Evolutionary conservation across 2,113 vertebrate species (phyloP).

Genomic region (Notothenia rossii): DNA sequence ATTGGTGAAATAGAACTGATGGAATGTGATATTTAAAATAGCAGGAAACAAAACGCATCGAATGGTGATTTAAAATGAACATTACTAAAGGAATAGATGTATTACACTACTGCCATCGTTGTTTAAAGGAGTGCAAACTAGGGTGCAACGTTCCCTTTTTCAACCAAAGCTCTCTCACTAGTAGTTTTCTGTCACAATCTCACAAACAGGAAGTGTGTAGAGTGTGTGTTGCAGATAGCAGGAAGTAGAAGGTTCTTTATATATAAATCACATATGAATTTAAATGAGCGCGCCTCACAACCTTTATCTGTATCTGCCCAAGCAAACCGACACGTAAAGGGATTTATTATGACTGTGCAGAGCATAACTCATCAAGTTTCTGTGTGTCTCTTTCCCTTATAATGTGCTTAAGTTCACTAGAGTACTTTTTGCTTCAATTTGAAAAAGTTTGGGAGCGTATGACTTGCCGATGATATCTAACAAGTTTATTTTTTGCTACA

Average conservation of each 20-base stretch:
- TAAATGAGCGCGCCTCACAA: background rate
- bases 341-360: background rate
- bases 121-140: background rate
- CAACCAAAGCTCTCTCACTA: background rate
- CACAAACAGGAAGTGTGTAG: background rate
- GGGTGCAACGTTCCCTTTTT: background rate
- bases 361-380: background rate
- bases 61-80: background rate
- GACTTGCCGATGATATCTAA: background rate
- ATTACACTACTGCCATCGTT: background rate
- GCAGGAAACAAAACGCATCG: background rate
- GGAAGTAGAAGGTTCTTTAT: background rate
- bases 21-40: background rate
- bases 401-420: constrained; percentile 11
- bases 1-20: constrained; percentile 8
- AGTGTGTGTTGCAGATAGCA: background rate
- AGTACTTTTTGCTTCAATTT: background rate
- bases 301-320: background rate
- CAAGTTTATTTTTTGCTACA: background rate
- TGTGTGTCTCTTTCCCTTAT: background rate
- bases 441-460: background rate
- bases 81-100: background rate
- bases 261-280: background rate
- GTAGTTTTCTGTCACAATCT: too few species aligned
- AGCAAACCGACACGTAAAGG: background rate